Conservation (phyloP, 1,140 invertebrate genomes). For the Drosophila lowei region DNA sequence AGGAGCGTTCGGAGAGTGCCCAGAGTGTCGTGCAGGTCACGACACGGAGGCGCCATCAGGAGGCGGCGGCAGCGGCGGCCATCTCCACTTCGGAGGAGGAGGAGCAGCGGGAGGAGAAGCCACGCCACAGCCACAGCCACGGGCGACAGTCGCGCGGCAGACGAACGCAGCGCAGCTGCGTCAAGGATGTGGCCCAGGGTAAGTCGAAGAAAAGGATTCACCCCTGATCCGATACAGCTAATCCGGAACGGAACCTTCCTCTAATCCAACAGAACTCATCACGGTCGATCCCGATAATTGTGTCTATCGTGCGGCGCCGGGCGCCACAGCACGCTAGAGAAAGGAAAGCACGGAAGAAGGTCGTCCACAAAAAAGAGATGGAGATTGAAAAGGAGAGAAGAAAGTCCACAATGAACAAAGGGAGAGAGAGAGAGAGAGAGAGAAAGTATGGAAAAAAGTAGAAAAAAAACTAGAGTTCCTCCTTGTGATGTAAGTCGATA, state of each 20-base stretch:
- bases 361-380: background rate
- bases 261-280: conserved; percentile 49
- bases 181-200: conserved; percentile 58
- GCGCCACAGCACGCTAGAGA: conserved; percentile 52
- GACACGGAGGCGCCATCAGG: conserved; percentile 18
- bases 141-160: conserved; percentile 39
- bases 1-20: conserved; percentile 3
- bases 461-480: conserved; percentile 47
- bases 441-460: background rate
- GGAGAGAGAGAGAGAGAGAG: background rate
- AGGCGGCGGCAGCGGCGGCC: background rate
- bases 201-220: background rate
- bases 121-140: background rate
- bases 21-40: conserved; percentile 55
- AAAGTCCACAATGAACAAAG: background rate
- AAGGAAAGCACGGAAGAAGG: background rate
- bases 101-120: background rate
- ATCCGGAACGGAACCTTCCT: background rate
- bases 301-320: conserved; percentile 54
- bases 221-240: background rate
- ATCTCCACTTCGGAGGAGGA: conserved; percentile 62
- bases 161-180: conserved; percentile 40
- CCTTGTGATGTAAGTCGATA: conserved; percentile 56
- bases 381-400: background rate
- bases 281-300: conserved; percentile 70